Base-by-base conservation (phyloP, 2,797 vertebrate genomes). In the Anomalospiza imberbis region DNA sequence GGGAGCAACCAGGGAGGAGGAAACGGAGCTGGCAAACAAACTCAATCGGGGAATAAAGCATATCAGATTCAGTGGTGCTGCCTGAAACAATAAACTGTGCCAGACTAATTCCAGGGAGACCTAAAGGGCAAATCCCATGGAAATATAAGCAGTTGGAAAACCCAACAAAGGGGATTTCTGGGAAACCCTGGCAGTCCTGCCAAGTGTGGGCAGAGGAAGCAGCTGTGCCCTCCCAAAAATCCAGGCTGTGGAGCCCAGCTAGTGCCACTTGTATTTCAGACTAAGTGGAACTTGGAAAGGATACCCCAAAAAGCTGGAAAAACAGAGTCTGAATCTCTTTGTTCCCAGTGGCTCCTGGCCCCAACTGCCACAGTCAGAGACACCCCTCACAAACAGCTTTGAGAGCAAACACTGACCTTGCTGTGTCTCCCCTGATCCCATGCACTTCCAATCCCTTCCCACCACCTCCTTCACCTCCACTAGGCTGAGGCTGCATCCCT, bases 401-500 rank as follows among this genome's bases (percentile, higher is more conserved):
- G 10, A 36, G 68, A 65, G 21, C 66, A 63, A 36, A 25, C 25
- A 31, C 12, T 13, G 2, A 57, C 53, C 48, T 74, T 3, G 7
- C 25, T 8, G 45, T 32, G 82, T 5, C 53, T 31, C 8, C 61
- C 60, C 16, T 6, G 61, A 18, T 6, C 72, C 90, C 54, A 31
- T 2, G 0, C 54, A 26, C 36, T 25, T 5, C 20, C 32, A 63
- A 19, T 12, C 54, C 80, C 72, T 71, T 32, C 42, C 31, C 54
- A 19, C 4, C 10, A 9, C 2, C 63, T 55, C 58, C 66, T 19
- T 8, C 4, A 2, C 45, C n/a, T 25, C 28, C 60, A 8, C 0
- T 0, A 17, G 0, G 2, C 81, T 40, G 55, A 65, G 60, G 55
- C 24, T 84, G 65, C 44, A 29, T 11, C 48, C 6, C n/a, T 66